Percentiles rank a stretch among this genome's conserved stretches.
Evolutionary conservation across 2,888 invertebrate species (phyloP).

Genomic region (Macrosoma leucophasiata): DNA sequence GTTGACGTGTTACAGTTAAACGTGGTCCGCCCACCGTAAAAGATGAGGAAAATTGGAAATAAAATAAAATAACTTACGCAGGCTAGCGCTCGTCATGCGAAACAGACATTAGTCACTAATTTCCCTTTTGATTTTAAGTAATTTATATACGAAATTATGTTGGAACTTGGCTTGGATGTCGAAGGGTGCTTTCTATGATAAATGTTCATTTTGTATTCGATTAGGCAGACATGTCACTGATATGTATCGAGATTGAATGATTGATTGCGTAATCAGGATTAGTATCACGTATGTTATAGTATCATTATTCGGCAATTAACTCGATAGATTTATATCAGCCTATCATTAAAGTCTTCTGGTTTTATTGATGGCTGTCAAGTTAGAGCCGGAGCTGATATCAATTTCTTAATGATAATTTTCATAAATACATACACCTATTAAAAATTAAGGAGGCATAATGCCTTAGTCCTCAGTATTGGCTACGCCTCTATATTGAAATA

Average conservation of each 20-base stretch:
- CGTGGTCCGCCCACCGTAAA: slow-evolving; percentile 50
- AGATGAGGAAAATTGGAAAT: slow-evolving; percentile 52
- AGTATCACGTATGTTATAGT: no score
- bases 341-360: no score
- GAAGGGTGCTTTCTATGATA: slow-evolving; percentile 49
- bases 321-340: no score
- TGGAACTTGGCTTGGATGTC: slow-evolving; percentile 40
- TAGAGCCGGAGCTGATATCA: no score
- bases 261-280: slow-evolving; percentile 57
- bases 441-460: no score
- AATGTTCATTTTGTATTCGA: slow-evolving; percentile 62
- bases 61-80: slow-evolving; percentile 62
- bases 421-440: no score
- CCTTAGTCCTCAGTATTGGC: no score
- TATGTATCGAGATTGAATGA: slow-evolving; percentile 50
- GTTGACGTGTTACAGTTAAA: slow-evolving; percentile 59
- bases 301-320: no score
- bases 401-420: no score
- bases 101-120: slow-evolving; percentile 66
- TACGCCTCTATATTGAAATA: no score
- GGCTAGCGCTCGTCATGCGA: slow-evolving; percentile 59
- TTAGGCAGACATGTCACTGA: slow-evolving; percentile 52
- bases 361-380: no score
- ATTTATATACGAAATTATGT: slow-evolving; percentile 67
- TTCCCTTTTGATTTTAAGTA: slow-evolving; percentile 73